phyloP scores from a whole-genome alignment of 2,113 vertebrate species.

The Festucalex cinctus region DNA sequence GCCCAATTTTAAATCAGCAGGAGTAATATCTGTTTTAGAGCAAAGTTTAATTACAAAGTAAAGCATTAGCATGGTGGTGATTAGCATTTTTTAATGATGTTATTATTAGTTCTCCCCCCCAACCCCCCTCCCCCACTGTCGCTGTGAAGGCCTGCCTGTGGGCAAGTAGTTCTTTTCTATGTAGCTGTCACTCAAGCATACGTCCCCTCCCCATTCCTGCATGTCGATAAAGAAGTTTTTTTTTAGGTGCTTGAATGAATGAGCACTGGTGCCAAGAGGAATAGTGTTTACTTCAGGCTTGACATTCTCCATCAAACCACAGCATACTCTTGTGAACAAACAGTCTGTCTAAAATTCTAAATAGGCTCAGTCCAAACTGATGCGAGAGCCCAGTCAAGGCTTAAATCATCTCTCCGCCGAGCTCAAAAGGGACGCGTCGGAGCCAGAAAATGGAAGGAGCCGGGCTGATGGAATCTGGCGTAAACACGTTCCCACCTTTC shows the following conservation, averaged over 20 bases:
- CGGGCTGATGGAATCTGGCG: conserved; percentile 73
- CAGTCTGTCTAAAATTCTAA: conserved; percentile 69
- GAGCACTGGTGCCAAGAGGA: conserved; percentile 40
- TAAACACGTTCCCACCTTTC: conserved; percentile 74
- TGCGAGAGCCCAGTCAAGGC: conserved; percentile 66
- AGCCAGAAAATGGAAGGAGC: conserved; percentile 69
- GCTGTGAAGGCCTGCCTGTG: conserved; percentile 12
- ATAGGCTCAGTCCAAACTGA: conserved; percentile 67
- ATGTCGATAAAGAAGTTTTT: conserved; percentile 53
- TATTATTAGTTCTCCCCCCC: conserved; percentile 33
- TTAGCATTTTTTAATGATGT: conserved; percentile 71
- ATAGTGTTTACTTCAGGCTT: conserved; percentile 57
- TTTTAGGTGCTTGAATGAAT: conserved; percentile 53
- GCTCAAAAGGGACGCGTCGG: conserved; percentile 65
- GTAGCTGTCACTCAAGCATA: conserved; percentile 25
- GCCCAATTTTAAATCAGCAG: conserved; percentile 74
- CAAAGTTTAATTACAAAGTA: conserved; percentile 78
- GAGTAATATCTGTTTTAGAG: conserved; percentile 74
- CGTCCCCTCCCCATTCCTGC: conserved; percentile 26
- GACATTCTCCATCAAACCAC: conserved; percentile 64
- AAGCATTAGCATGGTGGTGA: conserved; percentile 67
- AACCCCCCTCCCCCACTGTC: background rate
- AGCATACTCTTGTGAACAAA: conserved; percentile 65
- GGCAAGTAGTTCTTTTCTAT: conserved; percentile 19
- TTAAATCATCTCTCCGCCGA: conserved; percentile 71